Evolutionary conservation across 2,888 invertebrate species (phyloP).

Genomic region (Gymnosoma rotundatum): DNA sequence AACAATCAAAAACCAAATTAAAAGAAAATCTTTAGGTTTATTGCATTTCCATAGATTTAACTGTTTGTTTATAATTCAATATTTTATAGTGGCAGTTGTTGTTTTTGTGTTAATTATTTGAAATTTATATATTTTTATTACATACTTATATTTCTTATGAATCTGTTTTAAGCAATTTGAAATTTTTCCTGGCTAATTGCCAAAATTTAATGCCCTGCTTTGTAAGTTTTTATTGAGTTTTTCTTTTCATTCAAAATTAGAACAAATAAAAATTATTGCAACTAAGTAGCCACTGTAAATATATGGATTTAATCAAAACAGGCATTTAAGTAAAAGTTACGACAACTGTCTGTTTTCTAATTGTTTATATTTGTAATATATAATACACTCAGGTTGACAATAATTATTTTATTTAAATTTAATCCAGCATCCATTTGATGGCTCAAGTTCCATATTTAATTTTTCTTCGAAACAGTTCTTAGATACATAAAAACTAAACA

Average conservation of each 20-base stretch:
- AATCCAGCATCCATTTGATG: constrained; percentile 32
- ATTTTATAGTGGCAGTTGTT: too few relatives aligned
- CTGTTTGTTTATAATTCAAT: too few relatives aligned
- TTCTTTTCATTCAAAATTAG: constrained; percentile 17
- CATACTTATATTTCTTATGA: neutral
- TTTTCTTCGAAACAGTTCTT: neutral
- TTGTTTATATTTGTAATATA: constrained; percentile 7
- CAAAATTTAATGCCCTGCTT: constrained; percentile 42
- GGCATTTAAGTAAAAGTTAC: constrained; percentile 38
- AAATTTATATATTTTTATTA: too few relatives aligned
- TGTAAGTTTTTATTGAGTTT: constrained; percentile 5
- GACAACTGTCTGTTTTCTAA: constrained; percentile 47
- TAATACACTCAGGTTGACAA: neutral
- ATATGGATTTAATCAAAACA: constrained; percentile 36
- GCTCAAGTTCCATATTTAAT: constrained; percentile 56
- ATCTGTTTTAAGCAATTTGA: neutral
- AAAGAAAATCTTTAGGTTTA: too few relatives aligned
- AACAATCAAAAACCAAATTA: too few relatives aligned
- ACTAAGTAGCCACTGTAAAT: constrained; percentile 28
- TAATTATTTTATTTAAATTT: neutral
- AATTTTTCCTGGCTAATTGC: constrained; percentile 38
- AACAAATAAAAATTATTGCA: constrained; percentile 21
- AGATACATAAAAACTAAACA: too few relatives aligned
- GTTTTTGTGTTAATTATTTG: too few relatives aligned
- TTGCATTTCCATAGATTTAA: too few relatives aligned